Conservation (phyloP, 2,113 vertebrate species). For the Amblyopsis rosae region DNA sequence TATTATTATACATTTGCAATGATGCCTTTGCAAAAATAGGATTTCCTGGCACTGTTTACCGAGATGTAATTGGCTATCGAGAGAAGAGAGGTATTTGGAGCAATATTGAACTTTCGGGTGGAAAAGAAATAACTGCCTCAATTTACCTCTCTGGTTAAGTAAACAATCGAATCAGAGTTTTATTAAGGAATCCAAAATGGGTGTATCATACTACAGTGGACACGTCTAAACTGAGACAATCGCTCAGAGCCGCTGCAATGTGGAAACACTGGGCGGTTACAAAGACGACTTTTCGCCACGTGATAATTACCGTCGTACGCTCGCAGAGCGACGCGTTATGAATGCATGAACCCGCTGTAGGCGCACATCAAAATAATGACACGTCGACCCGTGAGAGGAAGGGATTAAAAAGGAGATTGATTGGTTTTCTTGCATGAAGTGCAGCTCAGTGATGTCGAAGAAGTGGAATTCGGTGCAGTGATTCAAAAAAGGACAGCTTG, state of each 20-base stretch:
- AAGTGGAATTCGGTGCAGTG: conserved; percentile 74
- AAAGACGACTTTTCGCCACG: conserved; percentile 67
- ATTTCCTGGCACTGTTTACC: conserved; percentile 61
- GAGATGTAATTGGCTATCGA: conserved; percentile 76
- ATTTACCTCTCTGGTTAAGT: conserved; percentile 3
- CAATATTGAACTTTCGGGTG: conserved; percentile 64
- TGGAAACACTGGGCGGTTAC: conserved; percentile 59
- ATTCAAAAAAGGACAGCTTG: conserved; percentile 78
- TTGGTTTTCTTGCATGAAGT: conserved; percentile 73
- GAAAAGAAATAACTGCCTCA: conserved; percentile 62
- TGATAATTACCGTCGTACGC: conserved; percentile 69
- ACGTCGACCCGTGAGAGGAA: conserved; percentile 72
- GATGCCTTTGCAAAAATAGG: conserved; percentile 63
- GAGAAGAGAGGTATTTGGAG: conserved; percentile 47
- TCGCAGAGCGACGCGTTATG: conserved; percentile 52
- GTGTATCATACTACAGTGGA: conserved; percentile 11
- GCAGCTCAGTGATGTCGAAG: conserved; percentile 77
- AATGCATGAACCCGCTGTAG: conserved; percentile 65
- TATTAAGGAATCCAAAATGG: background rate
- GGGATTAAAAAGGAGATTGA: conserved; percentile 74
- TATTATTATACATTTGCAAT: conserved; percentile 69
- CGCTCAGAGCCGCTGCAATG: background rate
- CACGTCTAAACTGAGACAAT: conserved; percentile 4
- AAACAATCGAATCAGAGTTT: background rate
- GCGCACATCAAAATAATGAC: conserved; percentile 77